These are phyloP conservation scores for Lasioglossum calceatum DNA, from an alignment of 2,888 invertebrate genomes.

Conservation along the genomic window DNA sequence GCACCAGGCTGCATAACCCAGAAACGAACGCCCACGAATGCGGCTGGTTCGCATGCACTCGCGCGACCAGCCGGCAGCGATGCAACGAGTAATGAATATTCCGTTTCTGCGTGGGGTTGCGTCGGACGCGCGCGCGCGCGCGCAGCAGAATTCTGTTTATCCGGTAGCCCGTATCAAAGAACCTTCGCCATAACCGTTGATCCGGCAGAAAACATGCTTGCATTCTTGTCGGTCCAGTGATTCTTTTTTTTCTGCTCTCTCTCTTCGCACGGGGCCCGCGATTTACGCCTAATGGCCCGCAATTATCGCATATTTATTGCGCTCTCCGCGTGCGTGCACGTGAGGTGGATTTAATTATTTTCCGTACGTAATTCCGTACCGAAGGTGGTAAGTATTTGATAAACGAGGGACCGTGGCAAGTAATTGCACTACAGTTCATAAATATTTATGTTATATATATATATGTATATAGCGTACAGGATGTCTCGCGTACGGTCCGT, in stretches of 20 bases:
- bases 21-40: constrained; percentile 47
- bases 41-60: constrained; percentile 24
- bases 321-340: background rate
- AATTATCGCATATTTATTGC: constrained; percentile 4
- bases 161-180: constrained; percentile 26
- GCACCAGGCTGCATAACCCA: constrained; percentile 53
- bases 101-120: constrained; percentile 42
- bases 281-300: background rate
- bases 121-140: constrained; percentile 2
- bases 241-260: background rate
- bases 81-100: constrained; percentile 61
- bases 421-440: background rate
- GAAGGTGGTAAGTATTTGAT: background rate
- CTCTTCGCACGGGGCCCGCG: background rate
- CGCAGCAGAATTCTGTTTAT: constrained; percentile 15
- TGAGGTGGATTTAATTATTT: background rate
- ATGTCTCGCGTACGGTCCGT: background rate
- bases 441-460: background rate
- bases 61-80: constrained; percentile 28
- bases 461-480: background rate
- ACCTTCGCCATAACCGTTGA: constrained; percentile 18
- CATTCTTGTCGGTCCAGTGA: background rate
- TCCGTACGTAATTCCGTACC: background rate
- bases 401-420: background rate
- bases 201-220: background rate